Evolutionary conservation across 2,888 invertebrate genomes (phyloP).

Genomic region (Deroplatys truncata): DNA sequence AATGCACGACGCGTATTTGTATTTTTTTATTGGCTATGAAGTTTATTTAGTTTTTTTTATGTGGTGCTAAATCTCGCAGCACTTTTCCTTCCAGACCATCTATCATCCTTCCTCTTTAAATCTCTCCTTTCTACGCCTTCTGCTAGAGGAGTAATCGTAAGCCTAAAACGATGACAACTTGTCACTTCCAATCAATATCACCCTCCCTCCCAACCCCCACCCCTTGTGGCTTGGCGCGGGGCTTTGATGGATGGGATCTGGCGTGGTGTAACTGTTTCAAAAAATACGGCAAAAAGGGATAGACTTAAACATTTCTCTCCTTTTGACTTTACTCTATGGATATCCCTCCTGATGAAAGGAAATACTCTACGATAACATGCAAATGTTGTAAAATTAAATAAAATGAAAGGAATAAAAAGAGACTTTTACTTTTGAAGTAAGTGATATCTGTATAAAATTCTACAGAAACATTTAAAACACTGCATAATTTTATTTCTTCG

Average conservation of each 20-base stretch:
- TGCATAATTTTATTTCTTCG: too few species aligned
- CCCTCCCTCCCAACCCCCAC: background rate
- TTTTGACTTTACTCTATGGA: too few species aligned
- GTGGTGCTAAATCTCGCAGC: background rate
- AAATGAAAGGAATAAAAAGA: too few species aligned
- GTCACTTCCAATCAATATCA: slow-evolving; percentile 30
- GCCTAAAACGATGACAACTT: slow-evolving; percentile 25
- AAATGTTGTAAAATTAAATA: too few species aligned
- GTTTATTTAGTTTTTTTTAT: background rate
- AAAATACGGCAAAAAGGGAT: background rate
- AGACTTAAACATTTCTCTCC: too few species aligned
- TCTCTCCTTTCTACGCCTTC: slow-evolving; percentile 1
- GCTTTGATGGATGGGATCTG: slow-evolving; percentile 20
- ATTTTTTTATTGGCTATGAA: background rate
- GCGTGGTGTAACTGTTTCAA: slow-evolving; percentile 5
- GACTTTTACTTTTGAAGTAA: too few species aligned
- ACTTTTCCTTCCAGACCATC: background rate
- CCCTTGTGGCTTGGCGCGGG: slow-evolving; percentile 15
- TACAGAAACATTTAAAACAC: too few species aligned
- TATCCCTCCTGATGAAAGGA: too few species aligned
- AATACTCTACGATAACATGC: too few species aligned
- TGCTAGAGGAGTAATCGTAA: slow-evolving; percentile 10
- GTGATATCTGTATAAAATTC: too few species aligned
- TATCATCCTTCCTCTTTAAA: slow-evolving; percentile 16
- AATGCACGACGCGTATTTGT: background rate